Conservation (phyloP, 2,113 vertebrate species). For the Desmodus rotundus region DNA sequence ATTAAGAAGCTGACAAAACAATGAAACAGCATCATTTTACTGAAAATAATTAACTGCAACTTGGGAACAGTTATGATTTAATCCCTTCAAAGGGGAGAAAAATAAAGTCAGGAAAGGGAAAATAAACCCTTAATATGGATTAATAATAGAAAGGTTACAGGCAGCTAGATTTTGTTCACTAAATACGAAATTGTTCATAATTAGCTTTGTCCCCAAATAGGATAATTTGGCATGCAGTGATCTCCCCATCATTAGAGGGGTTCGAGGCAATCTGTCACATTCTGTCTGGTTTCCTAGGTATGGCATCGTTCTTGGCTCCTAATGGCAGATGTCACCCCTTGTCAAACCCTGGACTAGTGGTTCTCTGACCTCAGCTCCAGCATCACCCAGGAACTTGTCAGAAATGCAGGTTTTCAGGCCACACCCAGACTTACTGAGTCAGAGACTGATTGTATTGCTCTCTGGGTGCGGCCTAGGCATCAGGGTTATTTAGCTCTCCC, state of each 20-base stretch:
- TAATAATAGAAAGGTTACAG: background rate
- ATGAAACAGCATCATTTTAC: background rate
- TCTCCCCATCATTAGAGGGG: background rate
- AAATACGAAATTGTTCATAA: background rate
- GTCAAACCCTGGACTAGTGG: background rate
- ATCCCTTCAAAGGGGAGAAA: conserved; percentile 6
- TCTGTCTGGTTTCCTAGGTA: background rate
- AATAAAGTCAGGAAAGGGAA: background rate
- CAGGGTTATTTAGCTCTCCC: background rate
- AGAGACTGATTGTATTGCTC: background rate
- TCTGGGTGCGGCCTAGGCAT: too few species aligned
- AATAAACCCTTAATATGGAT: background rate
- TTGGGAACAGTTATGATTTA: background rate
- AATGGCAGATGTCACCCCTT: accelerated
- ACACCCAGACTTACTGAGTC: background rate
- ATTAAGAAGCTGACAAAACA: background rate
- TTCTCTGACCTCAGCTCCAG: background rate
- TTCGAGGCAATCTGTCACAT: background rate
- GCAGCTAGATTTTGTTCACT: background rate
- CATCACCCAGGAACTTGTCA: background rate
- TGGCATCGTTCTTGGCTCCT: background rate
- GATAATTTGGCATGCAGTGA: background rate
- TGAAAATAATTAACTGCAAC: background rate
- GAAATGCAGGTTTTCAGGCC: background rate
- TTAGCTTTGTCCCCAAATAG: background rate